A percentile compares a stretch with the other conserved stretches of the same genome.
These are phyloP conservation scores for Oeneis ivallda DNA, from an alignment of 2,888 invertebrate species.

Conservation along the genomic window DNA sequence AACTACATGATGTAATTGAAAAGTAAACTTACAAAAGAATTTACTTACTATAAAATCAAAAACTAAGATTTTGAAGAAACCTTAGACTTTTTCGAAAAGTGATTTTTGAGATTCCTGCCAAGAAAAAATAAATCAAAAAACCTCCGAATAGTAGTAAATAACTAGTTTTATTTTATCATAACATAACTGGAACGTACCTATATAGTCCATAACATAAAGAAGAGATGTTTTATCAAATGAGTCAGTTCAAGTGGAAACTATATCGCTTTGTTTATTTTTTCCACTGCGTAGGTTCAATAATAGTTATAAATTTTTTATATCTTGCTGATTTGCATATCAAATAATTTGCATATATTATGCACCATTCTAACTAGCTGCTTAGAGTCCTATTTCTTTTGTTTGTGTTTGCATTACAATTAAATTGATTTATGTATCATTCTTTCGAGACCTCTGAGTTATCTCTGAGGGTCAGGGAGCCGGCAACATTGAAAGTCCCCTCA, in stretches of 20 bases:
- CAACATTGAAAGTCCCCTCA: too few species aligned
- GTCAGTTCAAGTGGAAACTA: constrained; percentile 5
- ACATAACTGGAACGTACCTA: background rate
- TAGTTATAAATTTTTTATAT: background rate
- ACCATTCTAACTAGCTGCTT: background rate
- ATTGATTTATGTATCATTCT: background rate
- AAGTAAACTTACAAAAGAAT: too few species aligned
- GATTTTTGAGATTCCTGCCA: too few species aligned
- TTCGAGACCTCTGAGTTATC: too few species aligned
- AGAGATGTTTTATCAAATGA: constrained; percentile 3
- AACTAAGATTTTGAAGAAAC: too few species aligned
- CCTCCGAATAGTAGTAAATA: too few species aligned
- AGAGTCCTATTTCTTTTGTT: constrained; percentile 14
- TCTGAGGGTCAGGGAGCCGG: too few species aligned
- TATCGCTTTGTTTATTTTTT: constrained; percentile 10
- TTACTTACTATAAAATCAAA: too few species aligned
- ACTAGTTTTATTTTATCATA: background rate
- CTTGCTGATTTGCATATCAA: constrained; percentile 11
- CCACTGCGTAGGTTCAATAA: background rate
- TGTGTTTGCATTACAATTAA: background rate
- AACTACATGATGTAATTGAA: too few species aligned
- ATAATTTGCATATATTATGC: constrained; percentile 10
- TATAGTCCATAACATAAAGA: constrained; percentile 5
- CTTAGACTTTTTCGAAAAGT: too few species aligned
- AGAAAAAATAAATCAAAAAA: background rate